phyloP scores from a whole-genome alignment of 2,113 vertebrate species.

The Seriola rivoliana region DNA sequence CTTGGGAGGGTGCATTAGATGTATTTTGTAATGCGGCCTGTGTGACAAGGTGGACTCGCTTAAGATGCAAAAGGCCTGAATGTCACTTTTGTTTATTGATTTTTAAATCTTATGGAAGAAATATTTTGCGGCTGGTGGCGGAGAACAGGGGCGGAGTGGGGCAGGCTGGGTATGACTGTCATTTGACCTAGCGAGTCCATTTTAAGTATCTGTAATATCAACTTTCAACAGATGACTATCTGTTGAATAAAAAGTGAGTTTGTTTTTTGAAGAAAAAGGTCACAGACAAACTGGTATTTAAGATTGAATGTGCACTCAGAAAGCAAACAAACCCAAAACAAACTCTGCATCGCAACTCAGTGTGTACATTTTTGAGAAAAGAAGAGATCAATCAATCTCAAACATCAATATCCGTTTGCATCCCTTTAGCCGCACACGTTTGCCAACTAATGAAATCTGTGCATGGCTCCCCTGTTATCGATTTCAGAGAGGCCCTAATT shows the following conservation, averaged over 20 bases:
- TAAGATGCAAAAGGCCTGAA: slow-evolving; percentile 72
- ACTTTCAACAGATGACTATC: slow-evolving; percentile 55
- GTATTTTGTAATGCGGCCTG: slow-evolving; percentile 51
- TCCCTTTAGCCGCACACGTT: slow-evolving; percentile 86
- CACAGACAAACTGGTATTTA: slow-evolving; percentile 64
- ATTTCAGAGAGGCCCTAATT: slow-evolving; percentile 86
- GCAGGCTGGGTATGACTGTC: slow-evolving; percentile 33
- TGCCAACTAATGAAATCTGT: slow-evolving; percentile 88
- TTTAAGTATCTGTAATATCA: slow-evolving; percentile 45
- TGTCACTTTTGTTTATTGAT: slow-evolving; percentile 81
- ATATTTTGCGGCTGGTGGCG: slow-evolving; percentile 50
- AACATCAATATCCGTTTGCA: slow-evolving; percentile 91
- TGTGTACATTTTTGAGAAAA: slow-evolving; percentile 86
- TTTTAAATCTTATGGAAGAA: slow-evolving; percentile 70
- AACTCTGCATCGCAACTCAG: slow-evolving; percentile 80
- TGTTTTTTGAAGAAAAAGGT: slow-evolving; percentile 67
- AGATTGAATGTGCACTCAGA: slow-evolving; percentile 65
- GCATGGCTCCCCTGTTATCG: slow-evolving; percentile 83
- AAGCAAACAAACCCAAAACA: slow-evolving; percentile 77
- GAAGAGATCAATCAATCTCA: slow-evolving; percentile 90
- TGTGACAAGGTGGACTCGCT: slow-evolving; percentile 58
- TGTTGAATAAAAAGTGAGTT: slow-evolving; percentile 60
- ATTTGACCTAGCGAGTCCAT: slow-evolving; percentile 62
- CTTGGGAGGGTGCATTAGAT: slow-evolving; percentile 53
- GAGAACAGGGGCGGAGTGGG: slow-evolving; percentile 1